Evolutionary conservation across 2,113 vertebrate genomes (phyloP), one percentile per base, ranked within the genome.

Genomic region (Procavia capensis): DNA sequence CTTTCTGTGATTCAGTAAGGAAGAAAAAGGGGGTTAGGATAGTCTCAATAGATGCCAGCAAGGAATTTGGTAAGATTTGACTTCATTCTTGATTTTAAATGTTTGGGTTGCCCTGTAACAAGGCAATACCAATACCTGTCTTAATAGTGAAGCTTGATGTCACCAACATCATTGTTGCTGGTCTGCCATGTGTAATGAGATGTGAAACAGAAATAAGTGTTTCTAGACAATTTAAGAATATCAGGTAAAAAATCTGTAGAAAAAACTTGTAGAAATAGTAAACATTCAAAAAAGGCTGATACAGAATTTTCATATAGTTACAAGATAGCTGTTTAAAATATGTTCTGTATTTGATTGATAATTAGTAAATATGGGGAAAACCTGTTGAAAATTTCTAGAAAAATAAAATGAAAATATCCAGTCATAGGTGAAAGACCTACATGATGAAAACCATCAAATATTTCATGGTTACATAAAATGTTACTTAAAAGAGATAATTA

Each of bases 31-130:
- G 31, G 64, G 54, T 24, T n/a, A 45, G 34, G 17, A 70, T 79
- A 79, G 43, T 86, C 29, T 80, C n/a, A 75, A 22, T 68, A 76
- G 34, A 86, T 86, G 27, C 39, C 29, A n/a, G 4, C 68, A 83
- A 88, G 47, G 25, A 76, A 76, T 61, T 68, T 47, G 63, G 68
- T 83, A 75, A 95, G 92, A 83, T 57, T 88, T 88, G 78, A 43
- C 25, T 66, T 61, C 8, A 6, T 50, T 88, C 36, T 81, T 82
- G 61, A 85, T 81, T 75, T 83, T 39, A 92, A 87, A 57, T 66
- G 54, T 31, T 72, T 80, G 61, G 61, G 47, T 61, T 83, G 54
- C 45, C 41, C 74, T 92, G 54, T 39, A 14, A 41, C n/a, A 63
- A 63, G 47, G 16, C n/a, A 16, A 54, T 45, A 41, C 29, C 24